Conservation (phyloP, 2,888 invertebrate species). For the Campoplex capitator region DNA sequence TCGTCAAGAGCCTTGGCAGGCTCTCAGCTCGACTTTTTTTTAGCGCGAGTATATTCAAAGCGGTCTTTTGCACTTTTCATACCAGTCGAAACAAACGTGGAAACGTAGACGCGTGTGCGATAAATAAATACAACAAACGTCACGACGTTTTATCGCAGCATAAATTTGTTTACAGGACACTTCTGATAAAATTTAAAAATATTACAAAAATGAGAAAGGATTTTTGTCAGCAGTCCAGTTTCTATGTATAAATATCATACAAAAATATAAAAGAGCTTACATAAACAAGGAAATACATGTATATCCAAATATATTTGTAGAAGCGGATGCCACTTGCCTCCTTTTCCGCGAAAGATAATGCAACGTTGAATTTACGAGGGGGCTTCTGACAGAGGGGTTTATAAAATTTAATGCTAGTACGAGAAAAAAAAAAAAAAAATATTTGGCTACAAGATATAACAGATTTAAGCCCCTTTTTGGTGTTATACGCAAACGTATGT, state of each 20-base stretch:
- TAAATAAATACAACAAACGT: slow-evolving; percentile 29
- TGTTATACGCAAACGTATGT: neutral
- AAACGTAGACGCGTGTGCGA: neutral
- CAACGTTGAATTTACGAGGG: slow-evolving; percentile 80
- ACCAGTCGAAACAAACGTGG: slow-evolving; percentile 1
- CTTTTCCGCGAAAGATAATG: slow-evolving; percentile 84
- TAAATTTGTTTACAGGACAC: slow-evolving; percentile 82
- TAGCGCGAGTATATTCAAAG: neutral
- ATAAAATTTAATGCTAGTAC: slow-evolving; percentile 40
- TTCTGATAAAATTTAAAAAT: slow-evolving; percentile 82
- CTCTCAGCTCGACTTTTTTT: too few species aligned
- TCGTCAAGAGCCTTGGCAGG: too few species aligned
- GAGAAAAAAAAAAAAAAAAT: slow-evolving; percentile 27
- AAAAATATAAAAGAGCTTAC: neutral
- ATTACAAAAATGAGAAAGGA: slow-evolving; percentile 83
- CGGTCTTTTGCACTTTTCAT: neutral
- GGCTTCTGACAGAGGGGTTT: slow-evolving; percentile 4
- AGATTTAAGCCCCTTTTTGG: slow-evolving; percentile 14
- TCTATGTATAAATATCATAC: neutral
- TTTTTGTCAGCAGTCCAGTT: slow-evolving; percentile 71
- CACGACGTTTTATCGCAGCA: slow-evolving; percentile 78
- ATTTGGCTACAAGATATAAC: slow-evolving; percentile 40
- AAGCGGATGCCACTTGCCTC: slow-evolving; percentile 76
- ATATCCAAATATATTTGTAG: slow-evolving; percentile 44
- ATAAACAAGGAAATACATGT: neutral